These are phyloP conservation scores for Colius striatus DNA, from an alignment of 2,113 vertebrate species.

Conservation along the genomic window DNA sequence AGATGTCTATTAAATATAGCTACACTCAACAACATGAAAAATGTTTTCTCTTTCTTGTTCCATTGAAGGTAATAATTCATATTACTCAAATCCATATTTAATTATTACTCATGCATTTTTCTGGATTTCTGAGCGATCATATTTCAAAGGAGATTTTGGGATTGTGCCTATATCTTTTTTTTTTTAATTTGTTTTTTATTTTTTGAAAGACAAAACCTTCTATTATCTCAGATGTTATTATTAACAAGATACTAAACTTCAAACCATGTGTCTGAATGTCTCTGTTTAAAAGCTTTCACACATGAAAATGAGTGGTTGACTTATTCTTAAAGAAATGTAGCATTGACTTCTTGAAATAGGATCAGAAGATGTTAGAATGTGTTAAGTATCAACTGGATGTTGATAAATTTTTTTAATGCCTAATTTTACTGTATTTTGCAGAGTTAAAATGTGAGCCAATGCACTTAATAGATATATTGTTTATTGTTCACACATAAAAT, in stretches of 20 bases:
- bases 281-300: not conserved
- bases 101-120: not conserved
- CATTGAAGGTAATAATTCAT: not conserved
- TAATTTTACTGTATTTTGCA: not conserved
- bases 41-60: not conserved
- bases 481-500: not conserved
- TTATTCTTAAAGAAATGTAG: not conserved
- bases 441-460: not conserved
- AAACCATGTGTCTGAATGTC: not conserved
- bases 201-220: not conserved
- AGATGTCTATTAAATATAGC: not conserved
- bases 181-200: not conserved
- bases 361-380: not conserved
- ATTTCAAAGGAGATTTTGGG: not conserved
- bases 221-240: not conserved
- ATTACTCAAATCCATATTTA: not conserved
- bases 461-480: not conserved
- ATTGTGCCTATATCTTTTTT: not conserved
- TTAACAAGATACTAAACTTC: not conserved
- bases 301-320: not conserved
- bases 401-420: not conserved
- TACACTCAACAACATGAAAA: not conserved
- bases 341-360: not conserved
- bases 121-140: not conserved
- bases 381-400: not conserved